Percentiles rank a stretch among this genome's conserved stretches.
Conservation (phyloP, 2,113 vertebrate genomes). For the Cacatua alba region DNA sequence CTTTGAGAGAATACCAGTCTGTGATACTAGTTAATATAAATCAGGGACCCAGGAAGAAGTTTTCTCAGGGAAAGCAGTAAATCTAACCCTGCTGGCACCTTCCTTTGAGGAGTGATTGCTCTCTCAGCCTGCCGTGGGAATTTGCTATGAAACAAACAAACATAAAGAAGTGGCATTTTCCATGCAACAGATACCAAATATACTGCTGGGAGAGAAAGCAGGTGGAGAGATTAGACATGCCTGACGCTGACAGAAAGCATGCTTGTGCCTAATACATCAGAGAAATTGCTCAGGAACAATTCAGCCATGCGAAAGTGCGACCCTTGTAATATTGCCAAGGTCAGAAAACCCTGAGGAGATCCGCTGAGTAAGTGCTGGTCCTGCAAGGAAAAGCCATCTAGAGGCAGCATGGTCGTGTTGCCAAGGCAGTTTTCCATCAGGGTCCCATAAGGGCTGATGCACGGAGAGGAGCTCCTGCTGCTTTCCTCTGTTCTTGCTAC, state of each 20-base stretch:
- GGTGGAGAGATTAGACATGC: constrained; percentile 8
- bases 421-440: neutral
- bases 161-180: neutral
- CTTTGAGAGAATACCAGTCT: neutral
- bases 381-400: neutral
- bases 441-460: neutral
- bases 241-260: neutral
- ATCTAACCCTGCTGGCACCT: neutral
- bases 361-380: neutral
- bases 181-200: neutral
- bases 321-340: constrained; percentile 8
- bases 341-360: constrained; percentile 11
- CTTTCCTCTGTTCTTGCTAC: neutral
- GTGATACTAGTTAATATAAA: neutral
- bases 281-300: constrained; percentile 3
- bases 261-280: constrained; percentile 1
- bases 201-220: neutral
- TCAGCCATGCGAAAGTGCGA: neutral
- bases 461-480: neutral
- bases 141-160: neutral
- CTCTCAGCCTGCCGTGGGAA: neutral
- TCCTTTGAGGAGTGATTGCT: neutral
- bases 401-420: neutral
- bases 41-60: accelerated
- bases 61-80: neutral